Percentiles rank a stretch among this genome's conserved stretches.
Evolutionary conservation across 2,797 vertebrate genomes (phyloP).

Genomic region (Acipenser transmontanus): DNA sequence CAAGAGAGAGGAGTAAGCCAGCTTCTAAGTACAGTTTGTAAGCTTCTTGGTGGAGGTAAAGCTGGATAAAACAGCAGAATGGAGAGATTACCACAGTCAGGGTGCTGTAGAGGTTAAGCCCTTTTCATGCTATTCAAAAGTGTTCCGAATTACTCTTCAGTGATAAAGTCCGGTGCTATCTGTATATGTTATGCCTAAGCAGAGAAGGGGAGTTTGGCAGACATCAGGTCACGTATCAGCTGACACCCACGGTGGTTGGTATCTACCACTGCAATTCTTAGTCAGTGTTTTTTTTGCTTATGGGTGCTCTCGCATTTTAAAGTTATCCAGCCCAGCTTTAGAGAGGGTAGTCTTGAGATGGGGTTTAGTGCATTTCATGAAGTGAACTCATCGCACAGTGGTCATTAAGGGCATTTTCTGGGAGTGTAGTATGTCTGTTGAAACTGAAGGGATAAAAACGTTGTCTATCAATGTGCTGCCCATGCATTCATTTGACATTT

Average conservation of each 20-base stretch:
- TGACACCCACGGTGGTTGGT: not conserved
- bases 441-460: too few relatives aligned
- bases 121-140: not conserved
- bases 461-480: too few relatives aligned
- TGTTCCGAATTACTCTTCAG: slow-evolving; percentile 1
- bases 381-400: too few relatives aligned
- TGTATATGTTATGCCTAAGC: not conserved
- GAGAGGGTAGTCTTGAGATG: too few relatives aligned
- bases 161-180: not conserved
- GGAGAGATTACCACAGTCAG: not conserved
- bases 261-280: not conserved
- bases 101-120: not conserved
- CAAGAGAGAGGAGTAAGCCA: slow-evolving; percentile 5
- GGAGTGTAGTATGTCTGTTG: too few relatives aligned
- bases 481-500: too few relatives aligned
- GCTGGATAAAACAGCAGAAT: slow-evolving; percentile 11
- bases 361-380: too few relatives aligned
- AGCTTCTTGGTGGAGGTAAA: slow-evolving; percentile 13
- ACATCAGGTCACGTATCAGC: not conserved
- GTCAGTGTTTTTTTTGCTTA: too few relatives aligned
- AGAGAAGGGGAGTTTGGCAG: not conserved
- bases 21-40: slow-evolving; percentile 12
- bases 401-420: too few relatives aligned
- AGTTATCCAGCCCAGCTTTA: too few relatives aligned
- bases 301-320: too few relatives aligned